Conservation (phyloP, 2,888 invertebrate species). For the Reticulitermes lucifugus region DNA sequence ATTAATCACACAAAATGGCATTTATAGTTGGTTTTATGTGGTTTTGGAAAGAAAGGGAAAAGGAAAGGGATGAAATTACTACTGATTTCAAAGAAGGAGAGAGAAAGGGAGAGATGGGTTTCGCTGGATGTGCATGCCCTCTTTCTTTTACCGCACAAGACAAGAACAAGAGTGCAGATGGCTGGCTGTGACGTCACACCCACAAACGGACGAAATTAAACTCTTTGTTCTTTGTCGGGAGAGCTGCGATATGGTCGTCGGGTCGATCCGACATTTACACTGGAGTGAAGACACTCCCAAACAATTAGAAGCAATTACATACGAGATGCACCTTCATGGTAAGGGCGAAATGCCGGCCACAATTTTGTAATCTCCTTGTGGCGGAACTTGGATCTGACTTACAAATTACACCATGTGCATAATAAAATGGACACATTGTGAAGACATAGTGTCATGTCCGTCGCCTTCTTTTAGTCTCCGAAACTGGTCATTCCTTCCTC, state of each 20-base stretch:
- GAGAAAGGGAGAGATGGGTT: not conserved
- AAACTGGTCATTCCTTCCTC: too few relatives aligned
- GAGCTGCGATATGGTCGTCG: not conserved
- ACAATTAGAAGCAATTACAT: not conserved
- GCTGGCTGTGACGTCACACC: slow-evolving; percentile 22
- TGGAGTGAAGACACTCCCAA: slow-evolving; percentile 12
- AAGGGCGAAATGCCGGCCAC: too few relatives aligned
- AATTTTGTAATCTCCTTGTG: too few relatives aligned
- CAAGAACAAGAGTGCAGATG: slow-evolving; percentile 12
- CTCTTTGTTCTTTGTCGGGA: slow-evolving; percentile 31
- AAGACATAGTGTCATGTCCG: too few relatives aligned
- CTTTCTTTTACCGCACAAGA: slow-evolving; percentile 12
- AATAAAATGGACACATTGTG: too few relatives aligned
- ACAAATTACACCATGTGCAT: too few relatives aligned
- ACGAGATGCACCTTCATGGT: too few relatives aligned
- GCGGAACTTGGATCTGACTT: too few relatives aligned
- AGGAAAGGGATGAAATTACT: not conserved
- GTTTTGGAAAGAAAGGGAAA: slow-evolving; percentile 35
- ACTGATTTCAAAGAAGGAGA: not conserved
- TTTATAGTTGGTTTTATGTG: slow-evolving; percentile 53
- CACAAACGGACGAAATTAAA: slow-evolving; percentile 34
- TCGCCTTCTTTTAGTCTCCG: too few relatives aligned
- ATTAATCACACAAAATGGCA: slow-evolving; percentile 54
- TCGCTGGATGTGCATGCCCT: not conserved
- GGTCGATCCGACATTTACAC: not conserved